Evolutionary conservation across 2,113 vertebrate genomes (phyloP), one percentile per base, ranked within the genome.

Genomic region (Ginglymostoma cirratum): DNA sequence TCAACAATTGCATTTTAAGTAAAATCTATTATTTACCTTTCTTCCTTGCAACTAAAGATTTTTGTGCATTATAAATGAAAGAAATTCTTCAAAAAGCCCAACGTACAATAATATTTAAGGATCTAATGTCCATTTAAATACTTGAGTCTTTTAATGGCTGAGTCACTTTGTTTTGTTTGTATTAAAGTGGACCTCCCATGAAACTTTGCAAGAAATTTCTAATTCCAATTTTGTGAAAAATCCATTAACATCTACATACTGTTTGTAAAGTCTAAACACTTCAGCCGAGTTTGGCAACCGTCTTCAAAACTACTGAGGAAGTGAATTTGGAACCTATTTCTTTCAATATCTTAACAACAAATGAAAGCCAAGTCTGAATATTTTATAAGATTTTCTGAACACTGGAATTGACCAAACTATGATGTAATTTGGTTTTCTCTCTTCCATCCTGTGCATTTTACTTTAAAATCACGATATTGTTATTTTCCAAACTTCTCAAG

Each of bases 311-410:
- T 96, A 95, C 96, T 96, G 96, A 96, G 96, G 96, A 96, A 96
- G 96, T 97, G 97, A 98, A 98, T 98, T 98, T 97, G 97, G 98
- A 98, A 98, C 97, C 97, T 97, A 98, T 98, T 98, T 98, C 55
- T 97, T 97, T 96, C 96, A 97, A 97, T 97, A 98, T 98, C 98
- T 98, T 97, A 97, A 97, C 96, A 97, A 97, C 97, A 97, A 97
- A 97, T 97, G 93, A 96, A 96, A 98, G 97, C 96, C 97, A 96
- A 96, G 96, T 95, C 96, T 97, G 97, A 97, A 97, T 96, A 97
- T 96, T 98, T 97, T 98, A 98, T 97, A 98, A 98, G 98, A 98
- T 97, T 98, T 98, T 97, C 80, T 97, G 98, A 98, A 98, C 97
- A 96, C 97, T 97, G 96, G 97, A 97, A 97, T 97, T 97, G 86